Conservation (phyloP, 2,888 invertebrate species). For the Automeris io region DNA sequence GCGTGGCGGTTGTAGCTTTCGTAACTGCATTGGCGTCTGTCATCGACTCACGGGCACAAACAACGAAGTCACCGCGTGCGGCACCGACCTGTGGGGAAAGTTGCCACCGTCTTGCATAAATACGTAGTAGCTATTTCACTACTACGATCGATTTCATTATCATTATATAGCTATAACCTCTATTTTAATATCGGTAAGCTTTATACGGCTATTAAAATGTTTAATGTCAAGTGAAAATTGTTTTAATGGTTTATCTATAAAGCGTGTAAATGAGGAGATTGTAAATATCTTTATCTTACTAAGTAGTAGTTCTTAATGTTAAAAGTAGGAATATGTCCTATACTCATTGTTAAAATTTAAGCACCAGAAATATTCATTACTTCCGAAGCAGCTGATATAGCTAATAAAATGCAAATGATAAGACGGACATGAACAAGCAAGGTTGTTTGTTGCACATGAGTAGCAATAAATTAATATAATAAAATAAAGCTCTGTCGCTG, state of each 20-base stretch:
- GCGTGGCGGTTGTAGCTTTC: slow-evolving; percentile 62
- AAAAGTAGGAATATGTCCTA: not conserved
- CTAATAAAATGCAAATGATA: too few relatives aligned
- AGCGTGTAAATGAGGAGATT: slow-evolving; percentile 22
- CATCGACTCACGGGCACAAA: slow-evolving; percentile 41
- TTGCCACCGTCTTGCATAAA: slow-evolving; percentile 56
- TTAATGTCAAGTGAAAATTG: slow-evolving; percentile 3
- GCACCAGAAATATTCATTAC: too few relatives aligned
- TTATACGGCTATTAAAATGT: slow-evolving; percentile 31
- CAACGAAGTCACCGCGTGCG: slow-evolving; percentile 11
- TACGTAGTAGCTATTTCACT: slow-evolving; percentile 29
- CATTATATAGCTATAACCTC: slow-evolving; percentile 3
- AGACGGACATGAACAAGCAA: too few relatives aligned
- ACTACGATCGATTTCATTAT: slow-evolving; percentile 27
- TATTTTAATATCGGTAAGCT: slow-evolving; percentile 17
- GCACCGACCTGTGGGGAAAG: too few relatives aligned
- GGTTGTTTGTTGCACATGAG: too few relatives aligned
- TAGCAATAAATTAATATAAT: too few relatives aligned
- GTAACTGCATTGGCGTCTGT: slow-evolving; percentile 57
- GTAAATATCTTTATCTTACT: not conserved
- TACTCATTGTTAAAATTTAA: not conserved
- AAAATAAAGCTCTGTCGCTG: too few relatives aligned
- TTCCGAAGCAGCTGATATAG: too few relatives aligned
- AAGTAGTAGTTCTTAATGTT: not conserved
- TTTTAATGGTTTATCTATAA: slow-evolving; percentile 16